Evolutionary conservation across 2,888 invertebrate genomes (phyloP).

Genomic region (Conus canariensis): DNA sequence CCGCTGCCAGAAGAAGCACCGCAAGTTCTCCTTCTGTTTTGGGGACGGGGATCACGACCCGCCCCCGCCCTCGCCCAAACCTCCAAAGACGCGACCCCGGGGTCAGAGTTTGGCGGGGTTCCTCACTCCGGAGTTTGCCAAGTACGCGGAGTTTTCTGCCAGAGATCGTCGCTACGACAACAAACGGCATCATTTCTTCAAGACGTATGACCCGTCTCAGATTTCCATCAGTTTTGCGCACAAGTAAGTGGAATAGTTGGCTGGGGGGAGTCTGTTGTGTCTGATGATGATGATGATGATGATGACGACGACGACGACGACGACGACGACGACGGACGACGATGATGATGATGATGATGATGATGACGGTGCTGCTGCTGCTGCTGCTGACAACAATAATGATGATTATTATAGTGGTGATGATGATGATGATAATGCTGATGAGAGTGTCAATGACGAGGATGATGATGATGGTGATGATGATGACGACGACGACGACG

Average conservation of each 20-base stretch:
- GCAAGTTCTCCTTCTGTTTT: slow-evolving; percentile 5
- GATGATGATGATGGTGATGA: no score
- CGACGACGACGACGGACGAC: no score
- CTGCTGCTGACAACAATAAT: no score
- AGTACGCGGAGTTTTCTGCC: slow-evolving; percentile 40
- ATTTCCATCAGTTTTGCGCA: slow-evolving; percentile 42
- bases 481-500: no score
- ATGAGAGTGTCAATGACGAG: no score
- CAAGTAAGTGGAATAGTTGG: slow-evolving; percentile 11
- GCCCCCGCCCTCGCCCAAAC: neutral
- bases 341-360: neutral
- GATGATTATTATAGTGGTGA: no score
- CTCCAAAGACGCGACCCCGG: slow-evolving; percentile 5
- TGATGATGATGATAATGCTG: no score
- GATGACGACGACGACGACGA: neutral
- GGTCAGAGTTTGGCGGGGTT: slow-evolving; percentile 32
- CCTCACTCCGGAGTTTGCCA: slow-evolving; percentile 42
- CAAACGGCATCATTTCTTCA: slow-evolving; percentile 25
- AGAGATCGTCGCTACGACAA: slow-evolving; percentile 31
- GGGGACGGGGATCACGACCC: neutral
- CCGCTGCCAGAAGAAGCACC: slow-evolving; percentile 26
- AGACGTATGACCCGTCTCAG: slow-evolving; percentile 34
- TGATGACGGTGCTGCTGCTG: neutral
- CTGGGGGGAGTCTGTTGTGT: neutral
- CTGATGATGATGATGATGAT: no score